These are phyloP conservation scores for Calidris pygmaea DNA, from an alignment of 2,113 vertebrate species.

Conservation along the genomic window DNA sequence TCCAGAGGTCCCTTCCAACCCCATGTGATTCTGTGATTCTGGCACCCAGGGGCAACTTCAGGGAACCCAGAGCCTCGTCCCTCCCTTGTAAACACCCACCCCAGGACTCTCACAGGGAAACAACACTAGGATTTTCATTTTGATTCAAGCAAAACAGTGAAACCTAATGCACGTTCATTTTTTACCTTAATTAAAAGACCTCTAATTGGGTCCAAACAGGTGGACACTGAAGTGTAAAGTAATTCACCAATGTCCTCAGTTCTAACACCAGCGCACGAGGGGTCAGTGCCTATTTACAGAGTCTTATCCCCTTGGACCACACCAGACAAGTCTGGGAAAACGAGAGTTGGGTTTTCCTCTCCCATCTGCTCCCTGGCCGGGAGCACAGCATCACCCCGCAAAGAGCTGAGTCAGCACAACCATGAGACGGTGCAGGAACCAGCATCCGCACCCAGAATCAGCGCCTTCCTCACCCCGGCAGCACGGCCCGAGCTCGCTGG, in stretches of 20 bases:
- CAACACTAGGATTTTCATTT: neutral
- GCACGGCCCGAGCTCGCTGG: rapidly evolving
- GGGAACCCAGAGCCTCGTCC: neutral
- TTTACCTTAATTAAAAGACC: neutral
- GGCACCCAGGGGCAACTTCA: neutral
- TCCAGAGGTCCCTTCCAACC: too few species aligned
- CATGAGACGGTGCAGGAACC: rapidly evolving
- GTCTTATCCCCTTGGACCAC: neutral
- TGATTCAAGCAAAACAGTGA: neutral
- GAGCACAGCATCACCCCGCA: neutral
- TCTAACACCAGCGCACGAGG: neutral
- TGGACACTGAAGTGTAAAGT: neutral
- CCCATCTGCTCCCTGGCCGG: neutral
- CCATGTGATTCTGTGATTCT: too few species aligned
- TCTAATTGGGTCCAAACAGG: neutral
- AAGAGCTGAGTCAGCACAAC: neutral
- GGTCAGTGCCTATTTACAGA: neutral
- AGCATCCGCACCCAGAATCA: neutral
- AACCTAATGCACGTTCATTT: neutral
- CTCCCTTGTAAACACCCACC: neutral
- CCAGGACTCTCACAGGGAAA: neutral
- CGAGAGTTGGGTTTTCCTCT: neutral
- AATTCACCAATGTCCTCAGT: neutral
- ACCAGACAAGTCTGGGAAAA: neutral
- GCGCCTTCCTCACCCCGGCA: neutral